These are phyloP conservation scores for Salvelinus fontinalis DNA, from an alignment of 2,113 vertebrate species.

Conservation along the genomic window DNA sequence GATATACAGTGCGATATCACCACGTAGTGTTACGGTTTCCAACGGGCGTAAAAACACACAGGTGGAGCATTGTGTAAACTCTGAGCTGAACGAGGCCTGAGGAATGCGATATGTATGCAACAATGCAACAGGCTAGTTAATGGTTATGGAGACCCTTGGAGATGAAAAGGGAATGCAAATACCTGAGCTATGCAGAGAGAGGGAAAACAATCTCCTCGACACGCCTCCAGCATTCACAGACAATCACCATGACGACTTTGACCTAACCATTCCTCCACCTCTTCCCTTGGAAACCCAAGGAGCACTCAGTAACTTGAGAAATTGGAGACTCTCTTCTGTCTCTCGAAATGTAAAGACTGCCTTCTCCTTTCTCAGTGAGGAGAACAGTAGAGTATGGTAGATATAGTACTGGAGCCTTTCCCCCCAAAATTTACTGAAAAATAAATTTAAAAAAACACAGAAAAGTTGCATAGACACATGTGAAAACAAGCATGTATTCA, in stretches of 20 bases:
- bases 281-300: background rate
- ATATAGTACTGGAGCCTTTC: no score
- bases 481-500: background rate
- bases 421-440: background rate
- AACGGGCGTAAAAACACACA: slow-evolving; percentile 42
- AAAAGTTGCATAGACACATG: slow-evolving; percentile 3
- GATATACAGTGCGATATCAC: slow-evolving; percentile 32
- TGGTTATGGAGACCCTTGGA: slow-evolving; percentile 62
- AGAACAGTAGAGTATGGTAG: no score
- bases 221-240: slow-evolving; percentile 33
- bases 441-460: background rate
- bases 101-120: slow-evolving; percentile 65
- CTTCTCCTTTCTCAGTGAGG: no score
- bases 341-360: no score
- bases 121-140: slow-evolving; percentile 60
- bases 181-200: slow-evolving; percentile 47
- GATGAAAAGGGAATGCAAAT: slow-evolving; percentile 54
- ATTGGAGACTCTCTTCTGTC: background rate
- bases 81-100: slow-evolving; percentile 50
- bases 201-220: slow-evolving; percentile 45
- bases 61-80: slow-evolving; percentile 45
- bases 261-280: slow-evolving; percentile 16
- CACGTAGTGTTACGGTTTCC: slow-evolving; percentile 50
- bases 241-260: slow-evolving; percentile 26
- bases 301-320: background rate